Conservation (phyloP, 2,113 vertebrate species). For the Bungarus multicinctus region DNA sequence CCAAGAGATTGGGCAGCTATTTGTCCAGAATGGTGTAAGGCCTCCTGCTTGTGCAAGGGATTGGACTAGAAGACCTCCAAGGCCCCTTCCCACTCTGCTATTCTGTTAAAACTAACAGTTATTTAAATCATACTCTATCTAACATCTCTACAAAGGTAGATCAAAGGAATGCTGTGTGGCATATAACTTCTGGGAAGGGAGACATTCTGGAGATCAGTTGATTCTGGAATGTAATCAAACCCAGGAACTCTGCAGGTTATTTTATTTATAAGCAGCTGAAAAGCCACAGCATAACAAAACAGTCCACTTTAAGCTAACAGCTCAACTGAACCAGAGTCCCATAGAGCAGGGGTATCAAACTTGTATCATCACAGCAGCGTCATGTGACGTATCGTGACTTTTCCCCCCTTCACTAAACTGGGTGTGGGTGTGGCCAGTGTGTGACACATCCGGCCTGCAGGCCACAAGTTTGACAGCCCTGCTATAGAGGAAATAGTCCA, state of each 20-base stretch:
- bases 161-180: neutral
- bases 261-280: neutral
- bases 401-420: too few relatives aligned
- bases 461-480: too few relatives aligned
- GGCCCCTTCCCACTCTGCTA: neutral
- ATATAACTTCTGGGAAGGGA: neutral
- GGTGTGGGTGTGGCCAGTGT: too few relatives aligned
- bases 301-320: neutral
- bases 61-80: neutral
- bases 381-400: too few relatives aligned
- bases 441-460: too few relatives aligned
- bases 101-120: neutral
- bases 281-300: neutral
- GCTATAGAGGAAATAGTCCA: neutral
- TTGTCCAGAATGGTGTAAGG: neutral
- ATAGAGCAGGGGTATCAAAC: neutral
- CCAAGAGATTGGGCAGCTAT: neutral
- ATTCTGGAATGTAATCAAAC: neutral
- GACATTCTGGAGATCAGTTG: neutral
- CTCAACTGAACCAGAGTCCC: neutral
- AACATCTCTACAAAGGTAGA: conserved; percentile 18
- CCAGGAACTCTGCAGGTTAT: neutral
- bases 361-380: too few relatives aligned
- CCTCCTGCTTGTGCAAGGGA: neutral
- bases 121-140: conserved; percentile 20